These are phyloP conservation scores for Corvus moneduloides DNA, from an alignment of 2,113 vertebrate species.

Conservation along the genomic window DNA sequence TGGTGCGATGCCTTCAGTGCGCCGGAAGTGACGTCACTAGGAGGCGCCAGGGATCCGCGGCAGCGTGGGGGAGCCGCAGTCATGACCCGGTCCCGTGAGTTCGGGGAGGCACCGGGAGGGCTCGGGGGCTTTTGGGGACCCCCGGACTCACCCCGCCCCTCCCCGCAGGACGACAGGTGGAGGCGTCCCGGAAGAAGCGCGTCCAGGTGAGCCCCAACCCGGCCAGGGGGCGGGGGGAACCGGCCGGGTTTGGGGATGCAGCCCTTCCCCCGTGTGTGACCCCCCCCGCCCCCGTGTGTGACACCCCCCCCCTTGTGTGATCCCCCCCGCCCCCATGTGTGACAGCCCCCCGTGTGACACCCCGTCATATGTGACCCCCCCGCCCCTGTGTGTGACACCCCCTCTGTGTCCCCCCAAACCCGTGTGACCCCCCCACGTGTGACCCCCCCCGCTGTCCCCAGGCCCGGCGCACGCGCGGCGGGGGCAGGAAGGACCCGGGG, in stretches of 20 bases:
- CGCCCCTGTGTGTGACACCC: too few species aligned
- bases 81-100: not conserved
- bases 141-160: not conserved
- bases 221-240: too few species aligned
- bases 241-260: not conserved
- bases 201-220: not conserved
- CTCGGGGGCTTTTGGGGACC: not conserved
- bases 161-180: not conserved
- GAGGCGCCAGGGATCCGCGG: fast-evolving
- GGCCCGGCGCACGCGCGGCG: not conserved
- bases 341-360: too few species aligned
- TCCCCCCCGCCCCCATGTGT: not conserved
- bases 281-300: too few species aligned
- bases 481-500: not conserved
- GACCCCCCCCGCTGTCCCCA: not conserved
- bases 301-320: too few species aligned
- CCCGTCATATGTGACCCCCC: too few species aligned
- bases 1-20: fast-evolving
- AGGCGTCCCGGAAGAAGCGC: not conserved
- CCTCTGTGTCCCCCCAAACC: too few species aligned
- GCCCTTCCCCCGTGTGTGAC: not conserved
- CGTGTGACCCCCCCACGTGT: too few species aligned
- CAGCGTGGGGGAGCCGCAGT: not conserved
- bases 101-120: not conserved
- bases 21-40: fast-evolving